Evolutionary conservation across 2,888 invertebrate species (phyloP).

Genomic region (Oligia latruncula): DNA sequence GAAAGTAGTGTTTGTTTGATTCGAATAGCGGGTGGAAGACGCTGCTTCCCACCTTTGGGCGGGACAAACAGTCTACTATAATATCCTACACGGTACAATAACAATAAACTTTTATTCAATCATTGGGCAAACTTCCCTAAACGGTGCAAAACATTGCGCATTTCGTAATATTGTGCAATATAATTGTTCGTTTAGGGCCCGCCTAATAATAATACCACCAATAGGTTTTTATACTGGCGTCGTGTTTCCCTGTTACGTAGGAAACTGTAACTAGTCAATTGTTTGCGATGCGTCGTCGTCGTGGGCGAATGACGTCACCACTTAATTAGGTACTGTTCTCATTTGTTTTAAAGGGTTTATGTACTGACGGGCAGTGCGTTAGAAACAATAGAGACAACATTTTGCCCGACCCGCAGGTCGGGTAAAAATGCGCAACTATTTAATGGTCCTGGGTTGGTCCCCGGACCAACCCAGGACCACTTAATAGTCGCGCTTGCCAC

Average conservation of each 20-base stretch:
- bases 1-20: too few relatives aligned
- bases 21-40: too few relatives aligned
- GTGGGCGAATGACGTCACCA: slow-evolving; percentile 52
- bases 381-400: background rate
- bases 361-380: background rate
- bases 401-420: too few relatives aligned
- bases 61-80: background rate
- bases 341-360: slow-evolving; percentile 23
- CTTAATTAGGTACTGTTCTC: slow-evolving; percentile 49
- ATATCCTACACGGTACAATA: background rate
- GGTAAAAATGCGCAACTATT: background rate
- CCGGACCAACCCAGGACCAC: background rate
- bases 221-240: background rate
- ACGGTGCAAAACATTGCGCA: background rate
- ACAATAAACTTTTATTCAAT: background rate
- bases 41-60: too few relatives aligned
- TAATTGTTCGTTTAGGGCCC: background rate
- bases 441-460: too few relatives aligned
- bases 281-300: slow-evolving; percentile 18
- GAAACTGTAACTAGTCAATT: slow-evolving; percentile 37
- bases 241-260: slow-evolving; percentile 43
- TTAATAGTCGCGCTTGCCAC: background rate
- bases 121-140: too few relatives aligned
- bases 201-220: background rate
- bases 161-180: background rate